Evolutionary conservation across 2,113 vertebrate species (phyloP).

Genomic region (Todiramphus chloris): DNA sequence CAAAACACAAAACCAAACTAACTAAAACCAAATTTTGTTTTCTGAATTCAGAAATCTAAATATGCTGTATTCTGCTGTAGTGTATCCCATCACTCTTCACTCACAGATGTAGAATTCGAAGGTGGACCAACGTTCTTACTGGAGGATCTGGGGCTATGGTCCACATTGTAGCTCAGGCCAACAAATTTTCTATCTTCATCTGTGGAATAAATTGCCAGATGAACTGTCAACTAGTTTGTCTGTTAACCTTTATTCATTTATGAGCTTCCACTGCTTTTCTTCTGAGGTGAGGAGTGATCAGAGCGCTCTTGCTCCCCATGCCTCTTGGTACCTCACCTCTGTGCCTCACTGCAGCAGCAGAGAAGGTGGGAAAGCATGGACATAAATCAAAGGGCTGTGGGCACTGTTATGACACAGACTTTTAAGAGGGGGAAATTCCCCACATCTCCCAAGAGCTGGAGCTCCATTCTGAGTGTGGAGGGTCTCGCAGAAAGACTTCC

Average conservation of each 20-base stretch:
- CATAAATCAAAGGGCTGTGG: background rate
- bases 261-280: background rate
- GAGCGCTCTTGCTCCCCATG: background rate
- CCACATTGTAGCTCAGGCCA: background rate
- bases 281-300: background rate
- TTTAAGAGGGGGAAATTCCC: background rate
- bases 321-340: background rate
- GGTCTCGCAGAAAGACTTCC: background rate
- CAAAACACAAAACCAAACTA: background rate
- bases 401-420: background rate
- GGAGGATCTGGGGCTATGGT: background rate
- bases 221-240: background rate
- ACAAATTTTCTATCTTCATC: background rate
- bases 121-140: background rate
- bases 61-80: background rate
- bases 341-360: background rate
- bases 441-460: background rate
- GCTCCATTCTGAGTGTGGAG: background rate
- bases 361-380: background rate
- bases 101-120: background rate
- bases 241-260: background rate
- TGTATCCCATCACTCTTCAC: background rate
- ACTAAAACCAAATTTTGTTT: background rate
- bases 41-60: background rate
- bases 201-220: background rate